Conservation (phyloP, 2,113 vertebrate genomes). For the Pangasianodon gigas region DNA sequence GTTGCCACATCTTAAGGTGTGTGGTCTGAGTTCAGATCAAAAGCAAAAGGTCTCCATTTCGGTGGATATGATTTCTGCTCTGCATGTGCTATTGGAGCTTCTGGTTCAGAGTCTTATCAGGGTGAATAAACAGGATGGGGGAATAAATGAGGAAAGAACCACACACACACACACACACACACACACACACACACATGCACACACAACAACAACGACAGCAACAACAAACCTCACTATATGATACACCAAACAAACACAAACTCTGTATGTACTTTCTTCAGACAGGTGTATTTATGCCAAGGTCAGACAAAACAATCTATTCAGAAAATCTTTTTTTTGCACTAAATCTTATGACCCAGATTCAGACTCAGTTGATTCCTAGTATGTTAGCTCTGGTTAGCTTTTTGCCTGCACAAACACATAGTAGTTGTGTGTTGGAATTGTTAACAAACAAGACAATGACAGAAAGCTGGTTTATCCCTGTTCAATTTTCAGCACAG, state of each 20-base stretch:
- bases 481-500: background rate
- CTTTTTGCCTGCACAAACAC: background rate
- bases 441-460: background rate
- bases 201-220: no score
- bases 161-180: background rate
- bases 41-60: slow-evolving; percentile 23
- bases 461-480: background rate
- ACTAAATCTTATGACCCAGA: background rate
- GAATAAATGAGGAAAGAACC: slow-evolving; percentile 29
- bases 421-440: background rate
- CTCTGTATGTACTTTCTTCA: background rate
- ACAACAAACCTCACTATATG: background rate
- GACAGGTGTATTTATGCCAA: background rate
- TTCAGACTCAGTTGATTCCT: background rate
- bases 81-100: slow-evolving; percentile 47
- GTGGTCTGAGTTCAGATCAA: slow-evolving; percentile 54
- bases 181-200: slow-evolving; percentile 12
- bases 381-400: background rate
- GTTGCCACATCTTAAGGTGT: slow-evolving; percentile 37
- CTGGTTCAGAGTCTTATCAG: slow-evolving; percentile 39
- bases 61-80: slow-evolving; percentile 44
- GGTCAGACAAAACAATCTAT: slow-evolving; percentile 5
- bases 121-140: slow-evolving; percentile 25
- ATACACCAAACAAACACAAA: background rate
- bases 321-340: background rate